phyloP scores from a whole-genome alignment of 1,140 invertebrate genomes.

The Drosophila simulans region DNA sequence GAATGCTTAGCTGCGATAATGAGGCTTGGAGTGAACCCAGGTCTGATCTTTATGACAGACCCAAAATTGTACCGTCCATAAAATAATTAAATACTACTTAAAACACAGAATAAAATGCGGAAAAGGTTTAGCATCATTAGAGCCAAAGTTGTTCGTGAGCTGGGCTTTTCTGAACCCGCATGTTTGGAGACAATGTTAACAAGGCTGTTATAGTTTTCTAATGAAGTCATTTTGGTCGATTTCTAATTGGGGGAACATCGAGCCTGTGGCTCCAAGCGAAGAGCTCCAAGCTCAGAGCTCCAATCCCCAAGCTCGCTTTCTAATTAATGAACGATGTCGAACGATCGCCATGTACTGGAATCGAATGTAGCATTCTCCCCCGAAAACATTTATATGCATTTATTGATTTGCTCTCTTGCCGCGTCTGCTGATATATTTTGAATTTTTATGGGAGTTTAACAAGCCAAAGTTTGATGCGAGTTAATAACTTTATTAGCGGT shows the following conservation, averaged over 20 bases:
- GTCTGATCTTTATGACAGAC: slow-evolving; percentile 39
- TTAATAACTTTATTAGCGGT: slow-evolving; percentile 77
- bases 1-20: slow-evolving; percentile 35
- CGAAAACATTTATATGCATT: slow-evolving; percentile 72
- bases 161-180: slow-evolving; percentile 40
- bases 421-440: slow-evolving; percentile 64
- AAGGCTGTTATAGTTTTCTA: slow-evolving; percentile 81
- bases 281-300: slow-evolving; percentile 16
- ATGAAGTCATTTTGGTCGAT: slow-evolving; percentile 73
- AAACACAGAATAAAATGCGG: slow-evolving; percentile 16
- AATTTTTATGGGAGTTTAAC: slow-evolving; percentile 79
- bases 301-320: slow-evolving; percentile 45
- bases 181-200: slow-evolving; percentile 68
- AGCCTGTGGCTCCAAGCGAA: slow-evolving; percentile 17
- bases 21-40: slow-evolving; percentile 11
- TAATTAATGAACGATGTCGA: slow-evolving; percentile 76
- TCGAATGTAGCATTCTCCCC: background rate
- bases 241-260: slow-evolving; percentile 68
- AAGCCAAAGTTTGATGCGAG: slow-evolving; percentile 67
- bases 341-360: slow-evolving; percentile 49
- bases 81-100: slow-evolving; percentile 67
- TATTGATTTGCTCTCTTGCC: slow-evolving; percentile 50
- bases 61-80: slow-evolving; percentile 41
- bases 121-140: slow-evolving; percentile 46
- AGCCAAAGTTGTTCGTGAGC: slow-evolving; percentile 7